Evolutionary conservation across 2,113 vertebrate species (phyloP).

Genomic region (Tiliqua scincoides): DNA sequence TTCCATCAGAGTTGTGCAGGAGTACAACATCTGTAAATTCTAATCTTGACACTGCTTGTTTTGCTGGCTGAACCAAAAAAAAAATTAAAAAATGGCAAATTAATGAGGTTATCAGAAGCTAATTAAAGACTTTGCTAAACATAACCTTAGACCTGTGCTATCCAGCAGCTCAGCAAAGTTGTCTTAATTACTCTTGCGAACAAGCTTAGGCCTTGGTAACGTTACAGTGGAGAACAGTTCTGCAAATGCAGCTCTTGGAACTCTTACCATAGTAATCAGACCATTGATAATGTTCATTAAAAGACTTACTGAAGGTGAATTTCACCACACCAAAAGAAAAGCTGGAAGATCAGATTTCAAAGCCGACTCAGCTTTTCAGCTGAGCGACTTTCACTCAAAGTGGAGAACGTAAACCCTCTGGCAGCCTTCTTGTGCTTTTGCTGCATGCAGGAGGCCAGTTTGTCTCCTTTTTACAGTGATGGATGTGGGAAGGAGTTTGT

Average conservation of each 20-base stretch:
- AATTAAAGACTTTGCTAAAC: background rate
- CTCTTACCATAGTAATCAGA: background rate
- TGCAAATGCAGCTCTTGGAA: background rate
- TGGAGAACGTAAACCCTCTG: background rate
- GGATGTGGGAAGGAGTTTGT: background rate
- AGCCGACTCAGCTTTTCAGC: background rate
- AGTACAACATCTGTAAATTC: background rate
- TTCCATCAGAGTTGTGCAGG: background rate
- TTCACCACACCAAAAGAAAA: background rate
- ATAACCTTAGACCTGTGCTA: background rate
- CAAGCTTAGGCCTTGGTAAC: background rate
- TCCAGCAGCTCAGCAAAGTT: background rate
- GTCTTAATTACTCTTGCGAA: background rate
- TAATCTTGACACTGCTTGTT: background rate
- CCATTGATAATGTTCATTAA: background rate
- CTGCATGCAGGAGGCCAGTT: background rate
- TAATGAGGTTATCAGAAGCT: background rate
- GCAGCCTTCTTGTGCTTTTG: background rate
- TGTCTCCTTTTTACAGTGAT: too few relatives aligned
- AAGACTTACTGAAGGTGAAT: background rate
- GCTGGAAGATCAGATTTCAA: conserved; percentile 15
- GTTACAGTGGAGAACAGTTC: background rate
- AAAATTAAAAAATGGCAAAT: background rate
- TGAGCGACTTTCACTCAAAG: background rate
- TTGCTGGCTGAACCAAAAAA: background rate